phyloP scores from a whole-genome alignment of 2,797 vertebrate species.

The Mareca strepera region DNA sequence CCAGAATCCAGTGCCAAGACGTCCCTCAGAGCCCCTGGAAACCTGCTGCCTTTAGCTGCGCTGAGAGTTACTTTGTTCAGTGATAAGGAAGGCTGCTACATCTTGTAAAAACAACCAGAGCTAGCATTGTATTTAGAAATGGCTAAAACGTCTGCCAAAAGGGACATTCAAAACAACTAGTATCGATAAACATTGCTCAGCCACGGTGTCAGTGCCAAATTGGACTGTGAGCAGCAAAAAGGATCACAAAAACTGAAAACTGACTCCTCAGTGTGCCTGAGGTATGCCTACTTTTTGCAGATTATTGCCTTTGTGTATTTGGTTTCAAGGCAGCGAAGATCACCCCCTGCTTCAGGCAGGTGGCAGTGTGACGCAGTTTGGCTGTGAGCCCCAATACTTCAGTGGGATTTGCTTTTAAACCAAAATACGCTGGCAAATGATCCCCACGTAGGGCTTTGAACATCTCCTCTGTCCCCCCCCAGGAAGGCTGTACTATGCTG shows the following conservation, averaged over 20 bases:
- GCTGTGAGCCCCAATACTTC: rapidly evolving
- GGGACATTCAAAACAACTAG: not conserved
- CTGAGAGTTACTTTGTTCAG: not conserved
- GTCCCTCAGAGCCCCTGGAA: not conserved
- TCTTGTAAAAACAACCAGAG: not conserved
- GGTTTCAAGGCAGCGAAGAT: not conserved
- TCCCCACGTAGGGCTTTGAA: not conserved
- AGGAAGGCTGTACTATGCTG: rapidly evolving
- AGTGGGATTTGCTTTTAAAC: not conserved
- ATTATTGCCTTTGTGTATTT: not conserved
- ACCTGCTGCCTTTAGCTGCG: not conserved
- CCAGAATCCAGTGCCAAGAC: not conserved
- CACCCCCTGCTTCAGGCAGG: not conserved
- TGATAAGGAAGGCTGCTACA: not conserved
- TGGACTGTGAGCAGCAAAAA: not conserved
- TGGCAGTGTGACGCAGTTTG: not conserved
- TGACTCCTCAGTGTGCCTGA: not conserved
- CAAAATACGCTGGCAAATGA: not conserved
- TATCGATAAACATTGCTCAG: not conserved
- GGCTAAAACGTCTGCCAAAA: not conserved
- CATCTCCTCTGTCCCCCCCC: not conserved
- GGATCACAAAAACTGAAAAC: not conserved
- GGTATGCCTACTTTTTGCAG: not conserved
- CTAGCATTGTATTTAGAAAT: not conserved
- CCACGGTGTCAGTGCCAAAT: rapidly evolving